Evolutionary conservation across 1,140 invertebrate species (phyloP), one percentile per base, ranked within the genome.

Genomic region (Drosophila azteca): DNA sequence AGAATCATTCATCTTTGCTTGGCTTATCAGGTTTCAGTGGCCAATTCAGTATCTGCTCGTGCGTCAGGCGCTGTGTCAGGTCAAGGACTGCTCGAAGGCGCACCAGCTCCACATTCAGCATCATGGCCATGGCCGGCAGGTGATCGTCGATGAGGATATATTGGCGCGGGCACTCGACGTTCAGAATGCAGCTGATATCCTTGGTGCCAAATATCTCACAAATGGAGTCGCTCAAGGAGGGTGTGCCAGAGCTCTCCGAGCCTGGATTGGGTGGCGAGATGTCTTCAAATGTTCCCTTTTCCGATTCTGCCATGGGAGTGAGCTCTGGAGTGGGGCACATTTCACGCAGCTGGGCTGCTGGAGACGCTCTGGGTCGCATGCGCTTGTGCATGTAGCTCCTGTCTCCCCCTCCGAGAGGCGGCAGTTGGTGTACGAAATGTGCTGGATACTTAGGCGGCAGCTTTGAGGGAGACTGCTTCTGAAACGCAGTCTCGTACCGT

Each of bases 151-250:
- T 13, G 22, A 88, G 52, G 0, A 59, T 45, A 29, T 79, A 88
- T 24, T 62, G 44, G 7, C 54, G 71, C 3, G 84, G 67, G 2
- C 5, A 6, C 35, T 65, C 49, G 2, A 88, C 63, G 3, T 73
- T 53, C 0, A 88, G 22, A 9, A 79, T 51, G 8, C 58, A 29
- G 8, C 45, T 44, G 6, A 88, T 51, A 6, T 67, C 65, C 45
- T 60, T 83, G n/a, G 79, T 83, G 7, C 83, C 83, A 22, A 88
- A 88, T 8, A 88, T 54, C 8, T 79, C 76, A 8, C 53, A 62
- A 0, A 88, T 64, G 5, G 83, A 88, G 41, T 88, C 83, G 11
- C 66, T 79, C 6, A 88, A 17, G 0, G 83, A 88, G 24, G 70
- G 57, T 17, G 76, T 46, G 24, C 43, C 24, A 8, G 83, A 88